Evolutionary conservation across 2,113 vertebrate genomes (phyloP), one percentile per base, ranked within the genome.

Genomic region (Sitta europaea): DNA sequence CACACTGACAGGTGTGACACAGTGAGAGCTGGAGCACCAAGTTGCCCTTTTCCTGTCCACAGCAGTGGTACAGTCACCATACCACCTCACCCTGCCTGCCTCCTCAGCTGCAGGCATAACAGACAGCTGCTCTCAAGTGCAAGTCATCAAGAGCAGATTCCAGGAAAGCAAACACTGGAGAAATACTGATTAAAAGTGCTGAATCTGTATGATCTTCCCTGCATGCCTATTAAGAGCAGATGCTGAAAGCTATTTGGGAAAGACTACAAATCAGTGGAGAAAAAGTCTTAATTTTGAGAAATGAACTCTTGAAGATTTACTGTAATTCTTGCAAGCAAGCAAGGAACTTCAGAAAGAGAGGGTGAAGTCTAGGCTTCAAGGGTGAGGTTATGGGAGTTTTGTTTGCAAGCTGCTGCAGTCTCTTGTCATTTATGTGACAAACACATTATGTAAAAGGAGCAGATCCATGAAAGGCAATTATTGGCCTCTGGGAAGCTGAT

Each of bases 41-140:
- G 0, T 12, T 23, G 6, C 9, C 45, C 21, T 24, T 25, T 29
- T 45, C n/a, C n/a, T 42, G 51, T 43, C 40, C 40, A 3, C 29
- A 24, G 21, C 0, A 4, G 16, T 21, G 43, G 7, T n/a, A 33
- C 4, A 55, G 11, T 14, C 24, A 16, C 14, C 28, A 24, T 9
- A 42, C 3, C 11, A 24, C 8, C 20, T 24, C n/a, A 25, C 3
- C 3, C 31, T 51, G 29, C 3, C 14, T 0, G 1, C 14, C 27
- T 9, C 66, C 24, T 7, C 47, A 53, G 4, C 11, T 29, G 6
- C 33, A 54, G 57, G 23, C 23, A 9, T 45, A 23, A 54, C n/a
- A 48, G 21, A 40, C 31, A 57, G 28, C 23, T 66, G 14, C 12
- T 16, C 6, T 38, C 23, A 36, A 24, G 24, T 7, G 6, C 12